A percentile compares a stretch with the other conserved stretches of the same genome.
Evolutionary conservation across 2,888 invertebrate genomes (phyloP).

Genomic region (Apamea monoglypha): DNA sequence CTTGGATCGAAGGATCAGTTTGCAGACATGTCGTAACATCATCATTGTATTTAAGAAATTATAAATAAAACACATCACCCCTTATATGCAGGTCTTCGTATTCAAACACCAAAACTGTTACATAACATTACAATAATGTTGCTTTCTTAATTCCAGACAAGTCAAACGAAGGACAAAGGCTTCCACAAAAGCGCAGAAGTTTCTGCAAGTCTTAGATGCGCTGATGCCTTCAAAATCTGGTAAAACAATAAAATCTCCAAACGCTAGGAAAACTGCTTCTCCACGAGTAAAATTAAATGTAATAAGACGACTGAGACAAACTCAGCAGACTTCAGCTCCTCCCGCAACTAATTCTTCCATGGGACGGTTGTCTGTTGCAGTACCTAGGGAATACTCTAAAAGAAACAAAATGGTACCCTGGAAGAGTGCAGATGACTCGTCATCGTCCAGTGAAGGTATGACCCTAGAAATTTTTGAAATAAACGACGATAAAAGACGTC

Average conservation of each 20-base stretch:
- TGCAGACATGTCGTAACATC: background rate
- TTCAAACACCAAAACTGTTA: background rate
- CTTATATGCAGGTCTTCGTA: background rate
- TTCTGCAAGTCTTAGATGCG: background rate
- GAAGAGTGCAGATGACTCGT: background rate
- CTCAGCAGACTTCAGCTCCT: background rate
- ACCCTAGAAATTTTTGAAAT: background rate
- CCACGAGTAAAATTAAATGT: background rate
- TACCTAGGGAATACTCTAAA: background rate
- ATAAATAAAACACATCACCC: background rate
- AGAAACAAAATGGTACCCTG: background rate
- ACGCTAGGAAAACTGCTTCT: background rate
- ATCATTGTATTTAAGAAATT: background rate
- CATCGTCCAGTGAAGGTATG: background rate
- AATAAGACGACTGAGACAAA: background rate
- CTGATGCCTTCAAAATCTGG: background rate
- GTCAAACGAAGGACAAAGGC: background rate
- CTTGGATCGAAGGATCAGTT: background rate
- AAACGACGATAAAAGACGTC: background rate
- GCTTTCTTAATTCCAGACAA: slow-evolving; percentile 26
- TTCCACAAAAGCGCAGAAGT: background rate
- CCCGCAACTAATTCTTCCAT: background rate
- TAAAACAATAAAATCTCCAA: background rate
- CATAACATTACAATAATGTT: background rate
- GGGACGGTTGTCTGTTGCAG: background rate